Evolutionary conservation across 2,797 vertebrate genomes (phyloP).

Genomic region (Xiphophorus birchmanni): DNA sequence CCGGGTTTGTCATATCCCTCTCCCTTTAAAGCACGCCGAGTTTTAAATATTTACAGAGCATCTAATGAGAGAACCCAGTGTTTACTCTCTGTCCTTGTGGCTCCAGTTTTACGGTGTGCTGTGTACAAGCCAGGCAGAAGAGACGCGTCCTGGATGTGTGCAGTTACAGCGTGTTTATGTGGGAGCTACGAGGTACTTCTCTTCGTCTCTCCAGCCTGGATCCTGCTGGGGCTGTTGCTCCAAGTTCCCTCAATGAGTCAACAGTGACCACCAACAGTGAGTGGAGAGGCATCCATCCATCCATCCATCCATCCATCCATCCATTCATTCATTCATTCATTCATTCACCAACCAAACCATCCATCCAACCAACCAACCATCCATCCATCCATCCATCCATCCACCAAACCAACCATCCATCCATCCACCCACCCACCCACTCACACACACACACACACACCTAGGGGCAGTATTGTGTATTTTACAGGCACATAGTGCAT

Average conservation of each 20-base stretch:
- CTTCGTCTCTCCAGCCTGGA: slow-evolving; percentile 58
- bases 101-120: slow-evolving; percentile 36
- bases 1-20: slow-evolving; percentile 36
- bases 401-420: no score
- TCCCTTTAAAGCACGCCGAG: slow-evolving; percentile 48
- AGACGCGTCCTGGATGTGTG: neutral
- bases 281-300: neutral
- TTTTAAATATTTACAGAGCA: slow-evolving; percentile 81
- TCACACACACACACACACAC: no score
- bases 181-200: slow-evolving; percentile 62
- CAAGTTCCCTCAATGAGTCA: neutral
- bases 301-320: neutral
- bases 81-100: slow-evolving; percentile 70
- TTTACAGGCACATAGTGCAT: no score
- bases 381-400: no score
- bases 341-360: no score
- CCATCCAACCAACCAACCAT: no score
- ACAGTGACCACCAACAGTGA: neutral
- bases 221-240: slow-evolving; percentile 39
- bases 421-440: no score
- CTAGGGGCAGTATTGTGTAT: no score
- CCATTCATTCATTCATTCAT: no score
- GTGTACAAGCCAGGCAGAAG: slow-evolving; percentile 17
- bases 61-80: slow-evolving; percentile 72
- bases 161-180: neutral